Percentiles rank a stretch among this genome's conserved stretches.
Conservation (phyloP, 2,797 vertebrate species). For the Antennarius maculatus region DNA sequence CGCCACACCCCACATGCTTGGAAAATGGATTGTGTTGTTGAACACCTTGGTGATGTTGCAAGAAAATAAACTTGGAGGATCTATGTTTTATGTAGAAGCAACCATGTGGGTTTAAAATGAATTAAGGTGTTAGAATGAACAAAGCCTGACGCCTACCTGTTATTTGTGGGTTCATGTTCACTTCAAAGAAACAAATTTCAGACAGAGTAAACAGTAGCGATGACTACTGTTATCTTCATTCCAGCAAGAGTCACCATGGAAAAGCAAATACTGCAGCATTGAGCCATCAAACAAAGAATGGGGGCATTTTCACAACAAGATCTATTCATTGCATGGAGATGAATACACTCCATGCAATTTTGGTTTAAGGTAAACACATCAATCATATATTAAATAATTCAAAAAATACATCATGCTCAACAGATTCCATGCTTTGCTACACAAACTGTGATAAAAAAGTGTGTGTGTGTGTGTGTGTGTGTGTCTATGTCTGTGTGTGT, state of each 20-base stretch:
- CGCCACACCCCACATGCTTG: slow-evolving; percentile 60
- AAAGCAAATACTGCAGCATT: slow-evolving; percentile 22
- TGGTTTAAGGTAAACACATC: slow-evolving; percentile 74
- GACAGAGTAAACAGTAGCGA: background rate
- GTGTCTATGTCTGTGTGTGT: slow-evolving; percentile 5
- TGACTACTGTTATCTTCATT: slow-evolving; percentile 1
- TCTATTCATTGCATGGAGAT: slow-evolving; percentile 53
- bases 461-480: background rate
- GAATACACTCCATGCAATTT: slow-evolving; percentile 61
- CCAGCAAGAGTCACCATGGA: slow-evolving; percentile 11
- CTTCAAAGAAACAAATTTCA: slow-evolving; percentile 13
- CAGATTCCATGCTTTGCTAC: slow-evolving; percentile 47
- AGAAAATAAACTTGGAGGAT: slow-evolving; percentile 1
- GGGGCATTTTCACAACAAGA: slow-evolving; percentile 31
- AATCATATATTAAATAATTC: slow-evolving; percentile 72
- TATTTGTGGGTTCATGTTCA: background rate
- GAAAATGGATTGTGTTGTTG: slow-evolving; percentile 62
- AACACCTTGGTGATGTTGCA: slow-evolving; percentile 46
- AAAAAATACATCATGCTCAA: slow-evolving; percentile 53
- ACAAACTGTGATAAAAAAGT: slow-evolving; percentile 15
- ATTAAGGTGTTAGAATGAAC: background rate
- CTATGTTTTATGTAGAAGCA: background rate
- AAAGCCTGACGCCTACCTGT: background rate
- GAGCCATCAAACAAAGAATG: slow-evolving; percentile 22
- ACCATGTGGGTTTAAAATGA: background rate